A percentile compares a stretch with the other conserved stretches of the same genome.
Evolutionary conservation across 2,797 vertebrate species (phyloP).

Genomic region (Eulemur mongoz): DNA sequence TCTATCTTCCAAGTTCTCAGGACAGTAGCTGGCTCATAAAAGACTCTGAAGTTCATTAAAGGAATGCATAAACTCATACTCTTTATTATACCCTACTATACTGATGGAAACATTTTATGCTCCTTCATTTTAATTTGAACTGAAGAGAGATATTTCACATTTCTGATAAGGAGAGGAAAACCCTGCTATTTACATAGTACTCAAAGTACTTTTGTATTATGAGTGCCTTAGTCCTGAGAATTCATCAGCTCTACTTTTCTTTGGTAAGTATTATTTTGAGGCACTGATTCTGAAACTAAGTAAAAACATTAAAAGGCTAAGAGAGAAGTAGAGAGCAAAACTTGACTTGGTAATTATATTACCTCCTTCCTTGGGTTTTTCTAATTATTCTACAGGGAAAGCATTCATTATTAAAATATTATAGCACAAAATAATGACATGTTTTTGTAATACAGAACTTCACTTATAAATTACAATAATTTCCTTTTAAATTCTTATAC

Average conservation of each 20-base stretch:
- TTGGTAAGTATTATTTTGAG: slow-evolving; percentile 22
- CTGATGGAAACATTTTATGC: background rate
- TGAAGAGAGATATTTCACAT: background rate
- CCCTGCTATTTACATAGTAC: background rate
- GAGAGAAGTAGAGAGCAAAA: background rate
- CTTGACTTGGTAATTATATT: background rate
- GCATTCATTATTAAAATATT: slow-evolving; percentile 10
- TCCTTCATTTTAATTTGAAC: background rate
- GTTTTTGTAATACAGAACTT: slow-evolving; percentile 29
- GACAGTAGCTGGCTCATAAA: background rate
- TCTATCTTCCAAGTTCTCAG: background rate
- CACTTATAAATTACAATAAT: background rate
- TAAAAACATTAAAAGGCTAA: slow-evolving; percentile 38
- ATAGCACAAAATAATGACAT: slow-evolving; percentile 26
- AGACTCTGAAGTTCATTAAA: background rate
- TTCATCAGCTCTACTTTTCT: slow-evolving; percentile 51
- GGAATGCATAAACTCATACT: background rate
- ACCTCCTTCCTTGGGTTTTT: background rate
- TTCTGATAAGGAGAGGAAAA: background rate
- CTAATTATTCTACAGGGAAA: background rate
- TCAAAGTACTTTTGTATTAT: background rate
- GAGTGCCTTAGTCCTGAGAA: background rate
- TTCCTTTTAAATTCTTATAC: background rate
- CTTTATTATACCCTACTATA: background rate
- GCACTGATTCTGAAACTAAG: slow-evolving; percentile 37